Evolutionary conservation across 2,113 vertebrate species (phyloP), one percentile per base, ranked within the genome.

Genomic region (Otis tarda): DNA sequence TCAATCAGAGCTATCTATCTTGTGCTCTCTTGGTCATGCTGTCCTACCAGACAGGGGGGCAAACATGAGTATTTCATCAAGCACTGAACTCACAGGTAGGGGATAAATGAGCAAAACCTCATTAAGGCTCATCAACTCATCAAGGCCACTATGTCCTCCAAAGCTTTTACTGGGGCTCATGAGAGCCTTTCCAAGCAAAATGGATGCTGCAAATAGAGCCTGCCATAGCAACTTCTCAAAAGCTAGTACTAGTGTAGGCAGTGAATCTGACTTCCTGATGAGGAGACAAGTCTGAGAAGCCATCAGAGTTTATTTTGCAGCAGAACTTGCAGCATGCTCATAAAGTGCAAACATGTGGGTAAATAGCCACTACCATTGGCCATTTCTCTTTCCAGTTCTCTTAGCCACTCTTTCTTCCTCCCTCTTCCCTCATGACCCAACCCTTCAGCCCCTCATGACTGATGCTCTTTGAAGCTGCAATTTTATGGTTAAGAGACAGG

Each of bases 51-150:
- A 85, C 71, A 82, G 35, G 49, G 75, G 83, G 53, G 71, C 28
- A 75, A 95, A 90, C 63, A 73, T 18, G 37, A 85, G 47, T 83
- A 82, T 93, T 91, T 90, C 77, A 93, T 94, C 69, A 91, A 81
- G 69, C 56, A 64, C 53, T 90, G 10, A 86, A 80, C 49, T 79
- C 75, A 90, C 60, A 35, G 70, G 24, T 16, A 61, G 31, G 25
- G 71, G 35, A 95, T 80, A 92, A 92, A 95, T 75, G 67, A 96
- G 75, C 41, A 43, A 43, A 43, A 43, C 14, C 41, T 43, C 41
- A 43, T 43, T 43, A 43, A 43, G 41, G 41, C 41, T 43, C 2
- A 90, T 92, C 79, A 88, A 90, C 53, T 88, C 50, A 56, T 91
- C 60, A 90, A 93, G 52, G 79, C 81, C 83, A 68, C 65, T 23